These are phyloP conservation scores for Trichoplusia ni DNA, from an alignment of 1,140 invertebrate species.

Conservation along the genomic window DNA sequence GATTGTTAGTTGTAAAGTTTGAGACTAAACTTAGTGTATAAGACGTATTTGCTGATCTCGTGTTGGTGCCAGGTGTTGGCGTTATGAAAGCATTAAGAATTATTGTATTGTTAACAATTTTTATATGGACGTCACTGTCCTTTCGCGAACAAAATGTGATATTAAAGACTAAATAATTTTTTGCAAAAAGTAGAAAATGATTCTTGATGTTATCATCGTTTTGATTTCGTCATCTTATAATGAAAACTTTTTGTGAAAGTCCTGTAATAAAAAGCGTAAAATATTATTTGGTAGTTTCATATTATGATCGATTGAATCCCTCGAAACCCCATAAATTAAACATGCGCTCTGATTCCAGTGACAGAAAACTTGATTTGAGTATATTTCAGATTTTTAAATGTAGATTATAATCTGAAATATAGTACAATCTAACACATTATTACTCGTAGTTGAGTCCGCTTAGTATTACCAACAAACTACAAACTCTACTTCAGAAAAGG, in stretches of 20 bases:
- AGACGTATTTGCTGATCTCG: conserved; percentile 76
- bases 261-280: conserved; percentile 70
- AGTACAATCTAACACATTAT: too few relatives aligned
- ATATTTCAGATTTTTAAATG: too few relatives aligned
- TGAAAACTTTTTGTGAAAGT: conserved; percentile 78
- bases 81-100: conserved; percentile 81
- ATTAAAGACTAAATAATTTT: conserved; percentile 78
- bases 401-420: too few relatives aligned
- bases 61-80: conserved; percentile 69
- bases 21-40: conserved; percentile 67
- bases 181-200: conserved; percentile 72
- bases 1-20: conserved; percentile 68
- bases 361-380: too few relatives aligned
- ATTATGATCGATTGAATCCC: too few relatives aligned
- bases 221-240: conserved; percentile 77
- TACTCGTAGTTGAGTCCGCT: too few relatives aligned
- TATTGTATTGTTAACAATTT: conserved; percentile 77
- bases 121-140: conserved; percentile 79
- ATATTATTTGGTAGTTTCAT: conserved; percentile 19
- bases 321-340: too few relatives aligned
- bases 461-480: too few relatives aligned
- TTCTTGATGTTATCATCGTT: conserved; percentile 81
- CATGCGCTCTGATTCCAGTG: too few relatives aligned
- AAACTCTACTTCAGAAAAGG: too few relatives aligned
- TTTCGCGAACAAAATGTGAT: conserved; percentile 79